Evolutionary conservation across 2,797 vertebrate genomes (phyloP), one percentile per base, ranked within the genome.

Genomic region (Trematomus bernacchii): DNA sequence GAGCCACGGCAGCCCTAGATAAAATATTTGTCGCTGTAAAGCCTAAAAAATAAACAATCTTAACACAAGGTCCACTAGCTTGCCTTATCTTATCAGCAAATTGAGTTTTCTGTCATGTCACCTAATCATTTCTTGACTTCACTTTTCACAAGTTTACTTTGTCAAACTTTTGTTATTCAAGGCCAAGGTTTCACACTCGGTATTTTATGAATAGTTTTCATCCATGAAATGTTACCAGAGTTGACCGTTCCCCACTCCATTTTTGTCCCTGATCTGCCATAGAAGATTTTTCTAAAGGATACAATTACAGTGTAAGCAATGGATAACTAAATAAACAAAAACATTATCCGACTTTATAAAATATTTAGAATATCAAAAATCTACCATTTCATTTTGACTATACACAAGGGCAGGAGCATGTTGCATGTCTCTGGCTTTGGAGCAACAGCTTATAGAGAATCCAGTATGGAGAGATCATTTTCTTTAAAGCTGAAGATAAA

Each of bases 401-500:
- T 4, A 55, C 3, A 65, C 30, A n/a, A 37, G 47, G 65, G 40
- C 58, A 53, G 18, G 23, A 43, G 44, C 55, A 63, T 73, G 51
- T 80, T 73, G 10, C 50, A 64, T 66, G 54, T 63, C 57, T 73
- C 58, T 63, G 21, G 2, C 50, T 67, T 55, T 57, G 19, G 21
- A 80, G 66, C 27, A 52, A 50, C 60, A 30, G 62, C 50, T 66
- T 21, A 69, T 57, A 42, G 54, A 76, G 42, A 80, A 53, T 16
- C 13, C 6, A 12, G 54, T 83, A 37, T 73, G 59, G 67, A 48
- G 66, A 78, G 72, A 74, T 74, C 0, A 62, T 76, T 80, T 79
- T 68, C 62, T 66, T 76, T 30, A 80, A 62, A 69, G 72, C 48
- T 73, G 19, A 70, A 83, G 48, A 67, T 59, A 62, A 15, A 82